Conservation (phyloP, 2,888 invertebrate species). For the Graphium colonna region DNA sequence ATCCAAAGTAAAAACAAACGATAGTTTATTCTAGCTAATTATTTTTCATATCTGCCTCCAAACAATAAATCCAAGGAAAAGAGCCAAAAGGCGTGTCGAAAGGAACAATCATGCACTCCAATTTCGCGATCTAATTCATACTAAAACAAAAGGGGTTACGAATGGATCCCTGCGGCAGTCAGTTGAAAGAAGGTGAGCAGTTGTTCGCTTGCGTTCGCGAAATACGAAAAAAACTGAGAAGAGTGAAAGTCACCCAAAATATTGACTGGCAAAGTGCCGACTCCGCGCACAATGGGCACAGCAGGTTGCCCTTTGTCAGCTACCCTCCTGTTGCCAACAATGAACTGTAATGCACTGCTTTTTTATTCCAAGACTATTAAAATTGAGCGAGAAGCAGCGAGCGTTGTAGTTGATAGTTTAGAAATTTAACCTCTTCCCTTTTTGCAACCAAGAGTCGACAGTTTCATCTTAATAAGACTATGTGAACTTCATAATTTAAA, state of each 20-base stretch:
- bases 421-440: too few relatives aligned
- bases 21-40: too few relatives aligned
- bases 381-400: slow-evolving; percentile 50
- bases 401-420: slow-evolving; percentile 31
- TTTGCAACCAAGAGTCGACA: too few relatives aligned
- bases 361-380: slow-evolving; percentile 58
- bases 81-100: slow-evolving; percentile 6
- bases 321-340: slow-evolving; percentile 60
- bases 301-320: slow-evolving; percentile 71
- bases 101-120: slow-evolving; percentile 45
- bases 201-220: slow-evolving; percentile 64
- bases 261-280: slow-evolving; percentile 77
- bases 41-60: slow-evolving; percentile 1
- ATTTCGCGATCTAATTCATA: slow-evolving; percentile 46
- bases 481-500: too few relatives aligned
- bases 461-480: too few relatives aligned
- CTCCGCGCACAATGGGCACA: slow-evolving; percentile 65
- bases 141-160: slow-evolving; percentile 44
- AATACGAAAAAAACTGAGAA: slow-evolving; percentile 36
- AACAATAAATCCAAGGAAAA: slow-evolving; percentile 2
- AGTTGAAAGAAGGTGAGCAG: slow-evolving; percentile 53
- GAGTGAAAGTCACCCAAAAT: slow-evolving; percentile 69
- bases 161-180: slow-evolving; percentile 46
- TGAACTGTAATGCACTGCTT: slow-evolving; percentile 68
- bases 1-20: too few relatives aligned